Base-by-base conservation (phyloP, 2,113 vertebrate genomes). In the Nestor notabilis region DNA sequence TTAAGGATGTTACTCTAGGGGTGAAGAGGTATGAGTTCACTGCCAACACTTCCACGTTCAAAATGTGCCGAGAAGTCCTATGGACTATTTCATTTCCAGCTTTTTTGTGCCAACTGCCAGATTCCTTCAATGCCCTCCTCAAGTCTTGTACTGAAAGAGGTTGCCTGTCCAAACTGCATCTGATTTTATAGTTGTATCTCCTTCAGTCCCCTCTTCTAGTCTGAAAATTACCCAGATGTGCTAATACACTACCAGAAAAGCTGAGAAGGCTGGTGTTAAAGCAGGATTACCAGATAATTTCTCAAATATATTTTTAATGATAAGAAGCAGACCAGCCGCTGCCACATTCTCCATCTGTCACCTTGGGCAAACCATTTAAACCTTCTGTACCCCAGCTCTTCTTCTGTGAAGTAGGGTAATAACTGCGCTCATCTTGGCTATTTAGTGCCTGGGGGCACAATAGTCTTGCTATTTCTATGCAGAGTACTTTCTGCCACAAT, bases 301-400 rank as follows among this genome's bases (percentile, higher is more conserved):
- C 65, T 85, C 84, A 79, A 91, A 91, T 24, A 7, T 63, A 46
- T 74, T 82, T 85, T 71, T 91, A 87, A 94, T 71, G 89, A 74
- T 29, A 91, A 76, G 64, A 18, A 87, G 29, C 80, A 53, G 52
- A 18, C 21, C 47, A 58, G 74, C 52, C 1, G 5, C 70, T 77
- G 70, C 70, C 81, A 44, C 56, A 2, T 69, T 52, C 63, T 90
- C 55, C 0, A 2, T 56, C 78, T 74, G 20, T 93, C 70, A 90
- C 95, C 87, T 90, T 96, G 90, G 82, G 90, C 93, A 92, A 96
- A 69, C 50, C 49, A 43, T 83, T 93, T 88, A 86, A 96, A 83
- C 25, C 64, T 47, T 24, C 60, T n/a, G 50, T 58, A 94, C 68
- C 39, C 53, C 78, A 24, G 68, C 68, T 64, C 76, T 80, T 92